These are phyloP conservation scores for Mirza zaza DNA, from an alignment of 2,113 vertebrate genomes.

Conservation along the genomic window DNA sequence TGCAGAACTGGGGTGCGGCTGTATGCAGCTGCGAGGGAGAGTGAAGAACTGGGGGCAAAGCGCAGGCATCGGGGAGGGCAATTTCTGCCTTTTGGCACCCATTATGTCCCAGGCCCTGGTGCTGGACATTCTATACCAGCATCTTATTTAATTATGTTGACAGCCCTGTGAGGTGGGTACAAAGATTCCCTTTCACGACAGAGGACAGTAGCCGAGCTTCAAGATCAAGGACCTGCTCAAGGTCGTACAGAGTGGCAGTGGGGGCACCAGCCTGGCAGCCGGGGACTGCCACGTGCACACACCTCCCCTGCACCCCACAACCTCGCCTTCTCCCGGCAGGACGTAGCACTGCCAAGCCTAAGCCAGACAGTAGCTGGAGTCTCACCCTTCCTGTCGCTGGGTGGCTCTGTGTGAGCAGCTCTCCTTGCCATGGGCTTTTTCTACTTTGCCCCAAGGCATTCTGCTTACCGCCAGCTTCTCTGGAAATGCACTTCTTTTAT, in stretches of 20 bases:
- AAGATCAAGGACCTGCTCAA: background rate
- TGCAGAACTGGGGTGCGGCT: background rate
- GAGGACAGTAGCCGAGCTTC: background rate
- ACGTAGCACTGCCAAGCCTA: background rate
- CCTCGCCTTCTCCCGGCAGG: background rate
- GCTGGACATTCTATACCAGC: background rate
- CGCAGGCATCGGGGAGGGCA: too few relatives aligned
- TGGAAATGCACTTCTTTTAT: background rate
- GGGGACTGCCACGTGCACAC: background rate
- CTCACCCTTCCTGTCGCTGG: too few relatives aligned
- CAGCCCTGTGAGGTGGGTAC: background rate
- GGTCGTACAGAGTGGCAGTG: background rate
- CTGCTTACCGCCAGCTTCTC: background rate
- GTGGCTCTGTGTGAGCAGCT: background rate
- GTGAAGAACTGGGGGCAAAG: background rate
- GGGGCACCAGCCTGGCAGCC: too few relatives aligned
- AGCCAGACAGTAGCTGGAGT: background rate
- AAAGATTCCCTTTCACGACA: background rate
- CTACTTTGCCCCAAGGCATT: too few relatives aligned
- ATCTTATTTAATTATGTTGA: too few relatives aligned
- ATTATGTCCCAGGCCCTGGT: background rate
- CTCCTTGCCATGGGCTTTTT: background rate
- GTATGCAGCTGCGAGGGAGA: too few relatives aligned
- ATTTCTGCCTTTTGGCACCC: background rate
- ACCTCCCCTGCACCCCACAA: rapidly evolving